Evolutionary conservation across 2,113 vertebrate species (phyloP).

Genomic region (Galbula dea): DNA sequence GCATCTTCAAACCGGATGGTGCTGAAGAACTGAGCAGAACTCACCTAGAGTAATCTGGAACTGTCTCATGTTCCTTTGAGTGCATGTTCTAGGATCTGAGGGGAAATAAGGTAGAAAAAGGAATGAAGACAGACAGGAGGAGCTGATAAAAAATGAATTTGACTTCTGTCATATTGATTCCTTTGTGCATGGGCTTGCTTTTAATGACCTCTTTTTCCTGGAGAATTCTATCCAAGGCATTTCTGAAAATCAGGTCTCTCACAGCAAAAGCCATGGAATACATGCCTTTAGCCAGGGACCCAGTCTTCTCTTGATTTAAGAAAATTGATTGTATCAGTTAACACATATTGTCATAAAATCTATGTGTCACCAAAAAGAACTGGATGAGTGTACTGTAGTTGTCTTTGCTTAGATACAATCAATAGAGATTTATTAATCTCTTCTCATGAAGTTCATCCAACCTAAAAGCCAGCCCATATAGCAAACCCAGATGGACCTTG

Average conservation of each 20-base stretch:
- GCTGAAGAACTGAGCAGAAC: not conserved
- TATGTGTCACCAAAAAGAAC: not conserved
- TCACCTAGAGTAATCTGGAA: not conserved
- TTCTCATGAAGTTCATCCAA: constrained; percentile 10
- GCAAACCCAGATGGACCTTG: not conserved
- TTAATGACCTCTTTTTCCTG: not conserved
- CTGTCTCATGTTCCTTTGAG: not conserved
- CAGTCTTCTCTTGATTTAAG: not conserved
- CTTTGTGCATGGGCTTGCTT: not conserved
- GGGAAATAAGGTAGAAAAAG: not conserved
- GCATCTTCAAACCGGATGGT: not conserved
- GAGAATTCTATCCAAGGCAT: not conserved
- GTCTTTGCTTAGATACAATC: not conserved
- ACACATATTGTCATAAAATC: not conserved
- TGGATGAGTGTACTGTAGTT: not conserved
- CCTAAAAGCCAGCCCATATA: not conserved
- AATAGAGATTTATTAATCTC: not conserved
- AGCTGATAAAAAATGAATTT: not conserved
- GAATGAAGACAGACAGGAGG: not conserved
- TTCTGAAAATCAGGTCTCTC: not conserved
- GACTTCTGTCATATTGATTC: not conserved
- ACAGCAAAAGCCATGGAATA: not conserved
- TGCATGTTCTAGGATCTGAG: not conserved
- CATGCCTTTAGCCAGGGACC: not conserved
- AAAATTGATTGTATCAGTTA: not conserved